phyloP scores from a whole-genome alignment of 2,888 invertebrate species.

The Drosophila koepferae region DNA sequence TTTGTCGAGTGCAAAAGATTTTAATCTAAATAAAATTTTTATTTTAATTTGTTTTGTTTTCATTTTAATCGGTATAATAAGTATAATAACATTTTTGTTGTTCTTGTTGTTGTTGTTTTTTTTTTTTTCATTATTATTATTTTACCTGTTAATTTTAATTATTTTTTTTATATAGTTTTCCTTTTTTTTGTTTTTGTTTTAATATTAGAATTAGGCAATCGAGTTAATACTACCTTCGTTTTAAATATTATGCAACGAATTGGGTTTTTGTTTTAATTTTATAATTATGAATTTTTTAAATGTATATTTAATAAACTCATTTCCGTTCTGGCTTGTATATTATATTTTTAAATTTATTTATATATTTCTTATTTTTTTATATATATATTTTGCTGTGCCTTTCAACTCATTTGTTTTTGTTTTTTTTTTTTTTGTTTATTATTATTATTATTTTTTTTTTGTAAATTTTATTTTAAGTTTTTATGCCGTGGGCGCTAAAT shows the following conservation, averaged over 20 bases:
- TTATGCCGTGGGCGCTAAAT: conserved; percentile 75
- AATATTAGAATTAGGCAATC: conserved; percentile 84
- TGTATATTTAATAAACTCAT: conserved; percentile 81
- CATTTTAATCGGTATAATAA: conserved; percentile 83
- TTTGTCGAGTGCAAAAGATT: conserved; percentile 56
- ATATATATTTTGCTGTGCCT: conserved; percentile 60
- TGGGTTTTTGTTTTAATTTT: conserved; percentile 54
- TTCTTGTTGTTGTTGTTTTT: conserved; percentile 54
- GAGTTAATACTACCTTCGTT: conserved; percentile 82
- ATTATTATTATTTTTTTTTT: conserved; percentile 29
- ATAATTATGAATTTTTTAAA: conserved; percentile 69
- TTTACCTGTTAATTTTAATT: conserved; percentile 77
- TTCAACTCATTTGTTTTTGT: conserved; percentile 57
- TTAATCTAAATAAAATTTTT: conserved; percentile 85
- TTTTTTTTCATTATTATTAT: conserved; percentile 73
- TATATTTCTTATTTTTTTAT: conserved; percentile 27
- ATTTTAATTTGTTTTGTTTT: conserved; percentile 82
- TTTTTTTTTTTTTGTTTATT: conserved; percentile 32
- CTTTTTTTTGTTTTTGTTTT: conserved; percentile 70
- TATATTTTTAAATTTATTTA: conserved; percentile 34
- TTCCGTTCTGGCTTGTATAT: conserved; percentile 73
- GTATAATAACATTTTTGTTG: conserved; percentile 83
- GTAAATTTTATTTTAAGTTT: conserved; percentile 48
- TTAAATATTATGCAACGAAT: conserved; percentile 82
- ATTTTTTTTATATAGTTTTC: conserved; percentile 64